Conservation (phyloP, 2,888 invertebrate species). For the Adelognathus sp. region DNA sequence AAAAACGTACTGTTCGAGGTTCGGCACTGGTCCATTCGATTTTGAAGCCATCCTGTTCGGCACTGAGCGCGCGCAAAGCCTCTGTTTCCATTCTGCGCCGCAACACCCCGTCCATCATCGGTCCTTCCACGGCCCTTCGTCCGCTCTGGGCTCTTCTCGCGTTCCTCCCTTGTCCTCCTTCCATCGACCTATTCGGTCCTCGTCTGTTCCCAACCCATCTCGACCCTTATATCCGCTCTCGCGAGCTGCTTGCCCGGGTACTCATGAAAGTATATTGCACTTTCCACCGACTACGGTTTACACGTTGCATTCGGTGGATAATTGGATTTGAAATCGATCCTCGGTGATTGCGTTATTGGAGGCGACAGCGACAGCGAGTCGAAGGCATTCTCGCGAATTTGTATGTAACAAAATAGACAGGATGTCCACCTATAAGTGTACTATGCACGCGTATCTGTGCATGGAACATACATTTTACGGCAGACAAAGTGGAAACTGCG, state of each 20-base stretch:
- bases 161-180: constrained; percentile 3
- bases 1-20: constrained; percentile 44
- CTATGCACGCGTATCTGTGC: background rate
- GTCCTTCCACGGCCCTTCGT: background rate
- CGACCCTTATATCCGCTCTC: constrained; percentile 28
- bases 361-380: constrained; percentile 52
- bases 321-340: constrained; percentile 79
- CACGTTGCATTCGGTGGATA: constrained; percentile 77
- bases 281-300: constrained; percentile 70
- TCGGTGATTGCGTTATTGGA: constrained; percentile 67
- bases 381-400: constrained; percentile 16
- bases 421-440: background rate
- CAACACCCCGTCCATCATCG: constrained; percentile 55
- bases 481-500: background rate
- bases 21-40: constrained; percentile 68
- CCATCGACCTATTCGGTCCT: too few species aligned
- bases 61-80: constrained; percentile 30
- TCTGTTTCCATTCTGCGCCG: constrained; percentile 52
- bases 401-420: constrained; percentile 3
- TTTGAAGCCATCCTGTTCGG: constrained; percentile 58
- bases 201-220: constrained; percentile 7
- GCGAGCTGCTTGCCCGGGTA: constrained; percentile 46
- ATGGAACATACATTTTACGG: constrained; percentile 1
- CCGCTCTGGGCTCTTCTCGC: background rate
- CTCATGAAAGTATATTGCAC: constrained; percentile 78